Percentiles rank a stretch among this genome's conserved stretches.
phyloP scores from a whole-genome alignment of 2,888 invertebrate genomes.

The Leucophenga maculata region DNA sequence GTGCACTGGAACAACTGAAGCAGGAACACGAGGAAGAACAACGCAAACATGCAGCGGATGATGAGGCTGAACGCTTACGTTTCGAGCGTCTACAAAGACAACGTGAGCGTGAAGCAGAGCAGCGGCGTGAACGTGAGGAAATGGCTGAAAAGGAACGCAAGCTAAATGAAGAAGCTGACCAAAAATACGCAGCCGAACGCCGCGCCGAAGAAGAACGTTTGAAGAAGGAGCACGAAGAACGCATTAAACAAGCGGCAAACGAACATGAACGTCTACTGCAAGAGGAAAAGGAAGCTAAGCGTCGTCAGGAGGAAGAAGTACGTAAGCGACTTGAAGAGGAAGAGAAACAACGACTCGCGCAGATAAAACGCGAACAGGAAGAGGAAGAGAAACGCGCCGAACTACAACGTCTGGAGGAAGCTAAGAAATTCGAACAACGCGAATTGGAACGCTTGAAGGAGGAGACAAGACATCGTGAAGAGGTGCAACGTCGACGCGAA shows the following conservation, averaged over 20 bases:
- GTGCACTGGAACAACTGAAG: conserved; percentile 52
- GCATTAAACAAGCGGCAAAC: conserved; percentile 52
- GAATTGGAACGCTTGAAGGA: conserved; percentile 63
- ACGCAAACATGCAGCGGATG: conserved; percentile 48
- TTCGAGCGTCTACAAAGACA: conserved; percentile 54
- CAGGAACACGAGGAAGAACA: conserved; percentile 51
- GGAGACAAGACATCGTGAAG: conserved; percentile 60
- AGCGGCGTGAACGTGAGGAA: conserved; percentile 48
- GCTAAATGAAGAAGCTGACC: conserved; percentile 56
- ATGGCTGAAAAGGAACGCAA: conserved; percentile 49
- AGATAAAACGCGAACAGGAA: conserved; percentile 59
- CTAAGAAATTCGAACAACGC: conserved; percentile 57
- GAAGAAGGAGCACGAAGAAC: conserved; percentile 59
- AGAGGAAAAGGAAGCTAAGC: conserved; percentile 62
- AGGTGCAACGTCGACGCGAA: conserved; percentile 61
- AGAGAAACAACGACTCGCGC: conserved; percentile 58
- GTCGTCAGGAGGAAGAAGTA: conserved; percentile 56
- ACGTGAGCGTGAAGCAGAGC: conserved; percentile 53
- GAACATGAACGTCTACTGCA: conserved; percentile 61
- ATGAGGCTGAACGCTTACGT: conserved; percentile 52
- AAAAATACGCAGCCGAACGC: conserved; percentile 52
- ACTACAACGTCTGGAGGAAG: conserved; percentile 56
- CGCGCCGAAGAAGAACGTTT: conserved; percentile 57
- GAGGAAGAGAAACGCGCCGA: conserved; percentile 65
- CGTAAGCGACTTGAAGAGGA: conserved; percentile 55